These are phyloP conservation scores for Oscheius myriophilus DNA, from an alignment of 2,888 invertebrate genomes.

Conservation along the genomic window DNA sequence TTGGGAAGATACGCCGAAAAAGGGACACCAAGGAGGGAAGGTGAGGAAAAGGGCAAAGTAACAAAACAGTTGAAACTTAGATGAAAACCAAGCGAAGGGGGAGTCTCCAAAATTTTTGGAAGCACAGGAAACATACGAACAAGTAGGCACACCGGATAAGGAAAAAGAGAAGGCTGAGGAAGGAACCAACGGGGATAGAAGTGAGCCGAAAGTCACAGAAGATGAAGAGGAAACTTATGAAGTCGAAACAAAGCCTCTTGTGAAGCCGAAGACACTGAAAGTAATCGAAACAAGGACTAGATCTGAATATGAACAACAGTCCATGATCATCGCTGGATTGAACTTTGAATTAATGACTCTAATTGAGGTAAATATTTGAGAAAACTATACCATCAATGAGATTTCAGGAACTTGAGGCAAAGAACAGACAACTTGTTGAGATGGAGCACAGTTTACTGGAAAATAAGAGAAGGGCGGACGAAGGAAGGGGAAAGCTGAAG, in stretches of 20 bases:
- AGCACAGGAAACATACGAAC: not conserved
- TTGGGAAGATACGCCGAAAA: slow-evolving; percentile 40
- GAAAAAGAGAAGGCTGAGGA: not conserved
- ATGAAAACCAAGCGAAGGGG: not conserved
- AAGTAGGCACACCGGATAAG: not conserved
- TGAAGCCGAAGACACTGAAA: not conserved
- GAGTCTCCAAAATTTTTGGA: not conserved
- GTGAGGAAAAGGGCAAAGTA: slow-evolving; percentile 15
- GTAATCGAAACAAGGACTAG: slow-evolving; percentile 7
- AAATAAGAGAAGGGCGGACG: slow-evolving; percentile 36
- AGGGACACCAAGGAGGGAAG: slow-evolving; percentile 4
- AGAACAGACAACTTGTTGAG: slow-evolving; percentile 46
- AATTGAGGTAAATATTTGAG: slow-evolving; percentile 32
- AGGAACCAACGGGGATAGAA: not conserved
- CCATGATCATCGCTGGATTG: slow-evolving; percentile 56
- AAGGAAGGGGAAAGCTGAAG: slow-evolving; percentile 39
- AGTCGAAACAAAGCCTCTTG: not conserved
- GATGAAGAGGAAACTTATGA: not conserved
- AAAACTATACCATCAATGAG: not conserved
- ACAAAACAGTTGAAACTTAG: not conserved
- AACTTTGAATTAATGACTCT: slow-evolving; percentile 57
- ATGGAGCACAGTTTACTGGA: slow-evolving; percentile 37
- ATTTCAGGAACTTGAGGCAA: slow-evolving; percentile 48
- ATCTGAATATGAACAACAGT: slow-evolving; percentile 45
- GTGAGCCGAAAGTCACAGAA: not conserved